Percentiles rank a stretch among this genome's conserved stretches.
Evolutionary conservation across 2,888 invertebrate species (phyloP).

Genomic region (Drosophila stalkeri): DNA sequence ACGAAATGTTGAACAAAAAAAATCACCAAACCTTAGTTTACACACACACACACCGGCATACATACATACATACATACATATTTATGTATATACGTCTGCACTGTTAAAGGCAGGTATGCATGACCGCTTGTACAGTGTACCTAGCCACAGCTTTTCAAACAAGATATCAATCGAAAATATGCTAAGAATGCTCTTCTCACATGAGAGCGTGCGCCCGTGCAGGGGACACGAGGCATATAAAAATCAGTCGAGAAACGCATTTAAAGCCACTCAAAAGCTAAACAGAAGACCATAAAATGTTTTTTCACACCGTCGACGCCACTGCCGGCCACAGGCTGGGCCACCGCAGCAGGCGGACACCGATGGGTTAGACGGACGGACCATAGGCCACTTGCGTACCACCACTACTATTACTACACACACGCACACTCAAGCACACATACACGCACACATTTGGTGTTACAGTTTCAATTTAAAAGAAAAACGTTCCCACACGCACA

Average conservation of each 20-base stretch:
- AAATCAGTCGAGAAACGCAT: slow-evolving; percentile 74
- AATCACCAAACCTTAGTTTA: slow-evolving; percentile 15
- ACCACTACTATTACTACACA: slow-evolving; percentile 15
- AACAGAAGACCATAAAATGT: slow-evolving; percentile 68
- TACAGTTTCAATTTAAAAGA: slow-evolving; percentile 75
- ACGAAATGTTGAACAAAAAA: slow-evolving; percentile 35
- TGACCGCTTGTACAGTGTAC: slow-evolving; percentile 17
- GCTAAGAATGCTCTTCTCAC: slow-evolving; percentile 58
- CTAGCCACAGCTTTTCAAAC: slow-evolving; percentile 21
- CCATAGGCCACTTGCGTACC: slow-evolving; percentile 34
- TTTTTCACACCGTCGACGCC: slow-evolving; percentile 56
- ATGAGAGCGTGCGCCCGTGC: slow-evolving; percentile 5
- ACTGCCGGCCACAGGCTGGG: slow-evolving; percentile 23
- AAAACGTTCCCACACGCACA: slow-evolving; percentile 66
- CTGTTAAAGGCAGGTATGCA: slow-evolving; percentile 9
- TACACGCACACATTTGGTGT: slow-evolving; percentile 50
- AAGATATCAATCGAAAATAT: slow-evolving; percentile 67
- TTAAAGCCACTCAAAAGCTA: slow-evolving; percentile 73
- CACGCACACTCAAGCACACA: slow-evolving; percentile 1
- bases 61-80: neutral
- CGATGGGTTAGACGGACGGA: neutral
- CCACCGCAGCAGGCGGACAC: neutral
- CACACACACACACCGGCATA: neutral
- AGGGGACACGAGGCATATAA: slow-evolving; percentile 57
- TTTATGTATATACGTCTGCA: neutral